Evolutionary conservation across 2,797 vertebrate species (phyloP).

Genomic region (Premnoplex brunnescens): DNA sequence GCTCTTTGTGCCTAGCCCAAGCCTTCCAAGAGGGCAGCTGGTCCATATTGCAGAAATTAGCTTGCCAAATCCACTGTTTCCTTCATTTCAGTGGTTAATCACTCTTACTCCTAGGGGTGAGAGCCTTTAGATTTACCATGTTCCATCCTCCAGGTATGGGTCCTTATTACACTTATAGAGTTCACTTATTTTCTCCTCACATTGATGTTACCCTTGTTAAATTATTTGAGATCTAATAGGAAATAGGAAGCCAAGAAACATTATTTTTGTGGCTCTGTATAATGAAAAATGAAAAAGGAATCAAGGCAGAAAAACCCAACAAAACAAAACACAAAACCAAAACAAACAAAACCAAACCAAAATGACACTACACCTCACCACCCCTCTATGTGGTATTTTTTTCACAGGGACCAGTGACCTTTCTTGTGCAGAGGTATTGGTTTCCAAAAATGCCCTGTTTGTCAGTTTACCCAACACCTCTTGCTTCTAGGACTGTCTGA

Average conservation of each 20-base stretch:
- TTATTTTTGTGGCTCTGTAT: not conserved
- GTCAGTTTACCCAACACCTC: not conserved
- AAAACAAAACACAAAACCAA: no score
- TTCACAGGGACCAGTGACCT: not conserved
- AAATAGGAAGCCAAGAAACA: not conserved
- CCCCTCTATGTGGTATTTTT: not conserved
- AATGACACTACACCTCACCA: not conserved
- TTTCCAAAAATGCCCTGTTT: not conserved
- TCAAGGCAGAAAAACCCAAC: no score
- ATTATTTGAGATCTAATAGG: not conserved
- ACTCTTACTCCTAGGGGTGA: not conserved
- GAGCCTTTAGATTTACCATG: not conserved
- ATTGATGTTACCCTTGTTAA: not conserved
- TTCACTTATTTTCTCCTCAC: not conserved
- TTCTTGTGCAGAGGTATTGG: not conserved
- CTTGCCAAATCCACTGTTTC: not conserved
- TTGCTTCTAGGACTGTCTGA: not conserved
- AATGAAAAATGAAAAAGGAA: not conserved
- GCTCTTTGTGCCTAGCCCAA: not conserved
- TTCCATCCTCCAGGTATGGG: not conserved
- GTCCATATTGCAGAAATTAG: not conserved
- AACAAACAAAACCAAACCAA: no score
- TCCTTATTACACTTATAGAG: not conserved
- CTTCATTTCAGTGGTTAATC: not conserved
- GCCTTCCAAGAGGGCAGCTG: not conserved